Percentiles rank a stretch among this genome's conserved stretches.
Evolutionary conservation across 2,888 invertebrate species (phyloP).

Genomic region (Cotesia congregata): DNA sequence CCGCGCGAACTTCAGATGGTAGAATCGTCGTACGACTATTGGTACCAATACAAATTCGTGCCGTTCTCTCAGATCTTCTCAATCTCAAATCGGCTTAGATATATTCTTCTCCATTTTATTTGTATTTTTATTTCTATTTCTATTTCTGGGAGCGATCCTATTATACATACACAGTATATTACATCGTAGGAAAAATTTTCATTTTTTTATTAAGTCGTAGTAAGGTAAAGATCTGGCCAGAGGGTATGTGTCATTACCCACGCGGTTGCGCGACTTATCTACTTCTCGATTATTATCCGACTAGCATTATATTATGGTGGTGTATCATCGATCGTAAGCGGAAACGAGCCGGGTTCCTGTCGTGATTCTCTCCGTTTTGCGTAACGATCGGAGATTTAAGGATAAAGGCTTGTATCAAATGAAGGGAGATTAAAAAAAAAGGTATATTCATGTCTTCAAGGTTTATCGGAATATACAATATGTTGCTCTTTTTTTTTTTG

Average conservation of each 20-base stretch:
- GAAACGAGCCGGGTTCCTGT: slow-evolving; percentile 23
- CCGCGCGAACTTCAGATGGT: slow-evolving; percentile 47
- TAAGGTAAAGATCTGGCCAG: neutral
- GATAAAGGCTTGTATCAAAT: slow-evolving; percentile 13
- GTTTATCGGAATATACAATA: neutral
- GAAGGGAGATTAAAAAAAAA: slow-evolving; percentile 10
- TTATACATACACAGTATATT: neutral
- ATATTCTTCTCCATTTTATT: neutral
- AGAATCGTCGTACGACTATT: slow-evolving; percentile 34
- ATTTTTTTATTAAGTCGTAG: too few relatives aligned
- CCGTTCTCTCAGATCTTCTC: neutral
- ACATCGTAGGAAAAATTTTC: too few relatives aligned
- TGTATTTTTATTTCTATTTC: neutral
- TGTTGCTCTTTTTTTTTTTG: neutral
- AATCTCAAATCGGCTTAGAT: too few relatives aligned
- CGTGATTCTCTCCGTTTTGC: slow-evolving; percentile 24
- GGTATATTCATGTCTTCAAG: slow-evolving; percentile 8
- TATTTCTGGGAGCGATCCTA: neutral
- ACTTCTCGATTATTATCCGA: slow-evolving; percentile 23
- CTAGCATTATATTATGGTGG: neutral
- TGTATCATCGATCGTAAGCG: slow-evolving; percentile 27
- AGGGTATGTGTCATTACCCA: slow-evolving; percentile 35
- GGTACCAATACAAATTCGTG: slow-evolving; percentile 29
- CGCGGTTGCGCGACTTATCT: slow-evolving; percentile 28
- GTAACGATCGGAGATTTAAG: slow-evolving; percentile 24